Conservation (phyloP, 30 jellyfish, hydroid and myxozoan species). For the Cassiopea andromeda region DNA sequence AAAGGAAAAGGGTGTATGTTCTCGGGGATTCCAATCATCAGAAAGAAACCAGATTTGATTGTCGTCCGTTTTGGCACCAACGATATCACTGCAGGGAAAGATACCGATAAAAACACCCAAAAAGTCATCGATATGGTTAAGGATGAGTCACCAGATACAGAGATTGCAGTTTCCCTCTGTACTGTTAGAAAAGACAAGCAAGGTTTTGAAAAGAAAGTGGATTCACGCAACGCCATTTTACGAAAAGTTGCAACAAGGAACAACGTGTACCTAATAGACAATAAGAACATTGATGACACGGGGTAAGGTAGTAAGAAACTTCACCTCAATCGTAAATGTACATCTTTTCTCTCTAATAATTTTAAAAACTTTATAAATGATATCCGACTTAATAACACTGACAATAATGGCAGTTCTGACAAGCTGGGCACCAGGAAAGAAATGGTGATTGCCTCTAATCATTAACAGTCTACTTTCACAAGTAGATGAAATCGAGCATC, state of each 20-base stretch:
- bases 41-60: conserved; percentile 13
- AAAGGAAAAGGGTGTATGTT: conserved; percentile 35
- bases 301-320: conserved; percentile 7
- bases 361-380: conserved; percentile 18
- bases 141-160: conserved; percentile 2
- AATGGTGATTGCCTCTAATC: conserved; percentile 39
- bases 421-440: conserved; percentile 13
- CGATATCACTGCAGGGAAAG: conserved; percentile 16
- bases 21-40: conserved; percentile 20
- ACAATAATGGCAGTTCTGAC: conserved; percentile 7
- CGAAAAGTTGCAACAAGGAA: conserved; percentile 15
- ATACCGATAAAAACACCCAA: conserved; percentile 2
- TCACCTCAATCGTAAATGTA: not conserved
- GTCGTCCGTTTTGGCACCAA: conserved; percentile 11
- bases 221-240: not conserved
- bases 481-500: conserved; percentile 13
- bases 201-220: conserved; percentile 9
- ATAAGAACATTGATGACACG: conserved; percentile 11
- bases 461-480: conserved; percentile 27
- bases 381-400: conserved; percentile 1
- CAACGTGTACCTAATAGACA: conserved; percentile 13
- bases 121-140: conserved; percentile 3
- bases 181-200: conserved; percentile 14
- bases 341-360: conserved; percentile 26
- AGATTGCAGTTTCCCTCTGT: conserved; percentile 8